phyloP scores from a whole-genome alignment of 2,888 invertebrate species.

The Crematogaster levior region DNA sequence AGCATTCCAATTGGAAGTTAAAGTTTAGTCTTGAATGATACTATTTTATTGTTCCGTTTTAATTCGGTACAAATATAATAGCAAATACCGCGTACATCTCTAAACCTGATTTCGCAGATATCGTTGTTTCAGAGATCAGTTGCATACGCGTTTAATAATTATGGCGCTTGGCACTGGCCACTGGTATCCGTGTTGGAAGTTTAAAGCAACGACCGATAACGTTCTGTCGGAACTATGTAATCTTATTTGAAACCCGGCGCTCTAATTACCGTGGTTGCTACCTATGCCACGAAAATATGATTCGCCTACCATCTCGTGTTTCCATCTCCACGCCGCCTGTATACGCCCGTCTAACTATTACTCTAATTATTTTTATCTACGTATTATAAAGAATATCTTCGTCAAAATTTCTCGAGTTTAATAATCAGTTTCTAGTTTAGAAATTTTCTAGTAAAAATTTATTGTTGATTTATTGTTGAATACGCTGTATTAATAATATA shows the following conservation, averaged over 20 bases:
- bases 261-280: slow-evolving; percentile 62
- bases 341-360: slow-evolving; percentile 33
- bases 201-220: slow-evolving; percentile 59
- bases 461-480: neutral
- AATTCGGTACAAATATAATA: slow-evolving; percentile 9
- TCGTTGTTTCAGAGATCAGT: slow-evolving; percentile 47
- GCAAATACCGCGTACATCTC: slow-evolving; percentile 3
- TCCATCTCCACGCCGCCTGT: slow-evolving; percentile 19
- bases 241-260: slow-evolving; percentile 58
- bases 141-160: slow-evolving; percentile 52
- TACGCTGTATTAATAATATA: neutral
- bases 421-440: neutral
- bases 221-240: slow-evolving; percentile 60
- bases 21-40: neutral
- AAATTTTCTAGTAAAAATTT: neutral
- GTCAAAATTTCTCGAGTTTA: neutral
- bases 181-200: slow-evolving; percentile 43
- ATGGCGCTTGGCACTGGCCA: slow-evolving; percentile 35
- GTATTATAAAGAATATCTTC: slow-evolving; percentile 1
- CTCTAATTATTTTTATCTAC: slow-evolving; percentile 38
- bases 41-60: neutral
- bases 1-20: slow-evolving; percentile 17
- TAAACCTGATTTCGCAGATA: slow-evolving; percentile 32
- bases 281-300: slow-evolving; percentile 62
- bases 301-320: slow-evolving; percentile 47